Evolutionary conservation across 2,797 vertebrate genomes (phyloP), one percentile per base, ranked within the genome.

Genomic region (Hirundo rustica): DNA sequence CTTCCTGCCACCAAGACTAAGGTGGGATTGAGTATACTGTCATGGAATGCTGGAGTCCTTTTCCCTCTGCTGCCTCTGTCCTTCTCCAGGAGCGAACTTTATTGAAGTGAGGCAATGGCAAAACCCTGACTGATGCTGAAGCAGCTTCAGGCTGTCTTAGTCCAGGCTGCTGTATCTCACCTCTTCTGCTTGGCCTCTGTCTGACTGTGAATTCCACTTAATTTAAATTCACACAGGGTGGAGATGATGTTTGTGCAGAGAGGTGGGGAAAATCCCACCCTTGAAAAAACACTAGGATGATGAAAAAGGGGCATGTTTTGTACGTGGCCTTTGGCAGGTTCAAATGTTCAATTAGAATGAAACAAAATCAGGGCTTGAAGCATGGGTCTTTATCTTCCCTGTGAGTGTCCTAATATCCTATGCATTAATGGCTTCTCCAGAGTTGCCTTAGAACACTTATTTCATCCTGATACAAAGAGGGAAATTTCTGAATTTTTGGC

Each of bases 401-500:
- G 8, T 47, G 10, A 92, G 6, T 57, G 53, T 76, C 84, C 85
- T 82, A 87, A 85, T 67, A 90, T 71, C 67, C 64, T 79, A 76
- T 74, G 66, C 18, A 26, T 82, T 89, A 67, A 34, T 87, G 57
- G 19, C 50, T 94, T 89, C 73, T 88, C 36, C 44, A 30, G 66
- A 78, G 53, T 78, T 54, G 38, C 38, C 57, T 93, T 74, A 74
- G 61, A 91, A 91, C 78, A 61, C 78, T 94, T 93, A 75, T 87
- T 95, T 97, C 57, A 85, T 92, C 78, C 61, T 93, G 75, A 94
- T 51, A 75, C 9, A 91, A 90, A 90, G 32, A 89, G 75, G 54
- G 58, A 91, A 89, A 85, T 87, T 93, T 91, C 75, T 92, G 38
- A 75, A 80, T 83, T 96, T 96, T 96, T 96, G 94, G 94, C 93